phyloP scores from a whole-genome alignment of 2,888 invertebrate species.

The Pimpla rufipes region DNA sequence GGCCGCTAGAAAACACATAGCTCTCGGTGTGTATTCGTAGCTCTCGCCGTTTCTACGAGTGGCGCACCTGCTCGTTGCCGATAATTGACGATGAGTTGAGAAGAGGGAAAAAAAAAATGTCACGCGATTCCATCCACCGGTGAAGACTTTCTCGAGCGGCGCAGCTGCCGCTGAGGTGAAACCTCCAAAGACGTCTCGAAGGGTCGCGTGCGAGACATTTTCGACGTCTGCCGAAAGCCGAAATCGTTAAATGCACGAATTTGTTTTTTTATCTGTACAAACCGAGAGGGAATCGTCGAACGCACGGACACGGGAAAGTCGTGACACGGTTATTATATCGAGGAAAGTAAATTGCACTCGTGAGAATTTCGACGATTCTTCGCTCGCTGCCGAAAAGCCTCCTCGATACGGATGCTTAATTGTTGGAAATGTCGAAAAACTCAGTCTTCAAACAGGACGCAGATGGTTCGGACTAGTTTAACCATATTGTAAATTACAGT shows the following conservation, averaged over 20 bases:
- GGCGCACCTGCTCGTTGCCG: slow-evolving; percentile 38
- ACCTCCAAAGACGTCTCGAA: slow-evolving; percentile 1
- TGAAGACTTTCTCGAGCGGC: slow-evolving; percentile 39
- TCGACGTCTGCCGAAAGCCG: too few relatives aligned
- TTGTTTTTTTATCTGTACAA: too few relatives aligned
- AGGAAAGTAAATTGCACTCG: background rate
- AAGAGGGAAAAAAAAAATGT: background rate
- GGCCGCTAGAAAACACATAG: slow-evolving; percentile 5
- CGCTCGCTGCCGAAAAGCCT: background rate
- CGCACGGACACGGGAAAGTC: background rate
- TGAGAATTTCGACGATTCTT: background rate
- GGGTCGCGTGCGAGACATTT: slow-evolving; percentile 39
- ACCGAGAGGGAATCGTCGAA: too few relatives aligned
- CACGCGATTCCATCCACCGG: background rate
- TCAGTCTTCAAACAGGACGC: background rate
- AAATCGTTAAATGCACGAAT: too few relatives aligned
- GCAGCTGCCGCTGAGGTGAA: background rate
- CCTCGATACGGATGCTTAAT: background rate
- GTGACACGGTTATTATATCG: background rate
- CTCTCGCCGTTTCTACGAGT: slow-evolving; percentile 14
- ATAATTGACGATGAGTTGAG: slow-evolving; percentile 39
- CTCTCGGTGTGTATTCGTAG: slow-evolving; percentile 14
- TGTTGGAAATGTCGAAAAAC: background rate
- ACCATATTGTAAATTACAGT: too few relatives aligned
- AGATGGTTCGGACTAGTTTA: too few relatives aligned